These are phyloP conservation scores for Ceraclea dissimilis DNA, from an alignment of 2,888 invertebrate species.

Conservation along the genomic window DNA sequence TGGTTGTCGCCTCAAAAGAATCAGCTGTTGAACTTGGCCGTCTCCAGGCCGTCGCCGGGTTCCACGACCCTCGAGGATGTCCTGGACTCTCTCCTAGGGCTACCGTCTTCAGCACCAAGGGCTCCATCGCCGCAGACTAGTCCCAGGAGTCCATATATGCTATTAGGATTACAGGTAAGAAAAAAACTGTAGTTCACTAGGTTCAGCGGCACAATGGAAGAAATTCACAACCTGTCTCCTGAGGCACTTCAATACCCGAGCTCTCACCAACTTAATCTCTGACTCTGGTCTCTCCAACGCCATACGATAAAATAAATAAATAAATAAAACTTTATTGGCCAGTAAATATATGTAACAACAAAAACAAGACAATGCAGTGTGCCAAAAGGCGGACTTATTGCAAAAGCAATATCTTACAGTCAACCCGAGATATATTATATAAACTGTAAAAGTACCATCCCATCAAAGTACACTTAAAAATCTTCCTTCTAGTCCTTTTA, in stretches of 20 bases:
- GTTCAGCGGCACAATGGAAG: too few relatives aligned
- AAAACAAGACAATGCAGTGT: too few relatives aligned
- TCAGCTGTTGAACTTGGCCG: conserved; percentile 41
- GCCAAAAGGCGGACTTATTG: too few relatives aligned
- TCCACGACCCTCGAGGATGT: conserved; percentile 91
- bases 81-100: conserved; percentile 82
- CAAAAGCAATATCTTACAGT: too few relatives aligned
- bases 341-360: too few relatives aligned
- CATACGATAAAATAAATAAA: too few relatives aligned
- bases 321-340: too few relatives aligned
- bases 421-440: too few relatives aligned
- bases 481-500: not conserved
- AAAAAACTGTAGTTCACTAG: not conserved
- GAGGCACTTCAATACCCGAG: too few relatives aligned
- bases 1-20: conserved; percentile 47
- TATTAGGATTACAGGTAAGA: conserved; percentile 43
- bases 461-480: not conserved
- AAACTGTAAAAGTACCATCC: not conserved
- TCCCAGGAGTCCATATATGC: conserved; percentile 46
- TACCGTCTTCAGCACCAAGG: conserved; percentile 66
- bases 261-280: too few relatives aligned
- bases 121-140: conserved; percentile 63
- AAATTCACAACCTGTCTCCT: too few relatives aligned
- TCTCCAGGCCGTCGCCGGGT: conserved; percentile 63
- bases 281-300: too few relatives aligned